Conservation (phyloP, 2,888 invertebrate genomes). For the Lysandra bellargus region DNA sequence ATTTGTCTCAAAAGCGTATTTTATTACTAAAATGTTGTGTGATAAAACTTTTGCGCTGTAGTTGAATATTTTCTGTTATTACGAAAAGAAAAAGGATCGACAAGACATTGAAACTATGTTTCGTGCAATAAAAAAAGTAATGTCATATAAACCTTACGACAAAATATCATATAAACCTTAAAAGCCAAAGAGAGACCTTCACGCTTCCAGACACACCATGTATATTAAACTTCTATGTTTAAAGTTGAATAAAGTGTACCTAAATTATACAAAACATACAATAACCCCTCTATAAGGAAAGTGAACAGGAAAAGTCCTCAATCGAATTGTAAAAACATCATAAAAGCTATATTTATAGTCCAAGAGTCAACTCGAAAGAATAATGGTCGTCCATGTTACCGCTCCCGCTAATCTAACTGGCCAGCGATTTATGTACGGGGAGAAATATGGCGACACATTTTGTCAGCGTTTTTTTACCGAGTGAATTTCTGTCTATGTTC, state of each 20-base stretch:
- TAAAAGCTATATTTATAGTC: conserved; percentile 70
- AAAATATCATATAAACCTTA: too few species aligned
- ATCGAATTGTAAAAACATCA: conserved; percentile 69
- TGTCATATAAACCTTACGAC: too few species aligned
- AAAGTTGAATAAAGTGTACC: not conserved
- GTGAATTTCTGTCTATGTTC: conserved; percentile 33
- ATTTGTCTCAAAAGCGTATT: not conserved
- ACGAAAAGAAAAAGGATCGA: too few species aligned
- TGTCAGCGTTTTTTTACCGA: conserved; percentile 42
- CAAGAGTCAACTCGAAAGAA: conserved; percentile 48
- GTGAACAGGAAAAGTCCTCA: conserved; percentile 53
- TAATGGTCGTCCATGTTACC: conserved; percentile 52
- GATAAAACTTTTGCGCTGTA: too few species aligned
- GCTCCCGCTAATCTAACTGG: conserved; percentile 46
- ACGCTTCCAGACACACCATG: too few species aligned
- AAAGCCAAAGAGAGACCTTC: too few species aligned
- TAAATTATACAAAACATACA: not conserved
- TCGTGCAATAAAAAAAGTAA: too few species aligned
- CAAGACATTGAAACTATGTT: too few species aligned
- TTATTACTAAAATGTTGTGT: too few species aligned
- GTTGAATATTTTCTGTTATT: too few species aligned
- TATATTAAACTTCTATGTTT: too few species aligned
- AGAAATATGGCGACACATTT: conserved; percentile 44
- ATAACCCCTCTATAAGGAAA: conserved; percentile 37
- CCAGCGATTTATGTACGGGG: conserved; percentile 44